phyloP scores from a whole-genome alignment of 1,140 invertebrate species.

The Lepidotrigona ventralis region DNA sequence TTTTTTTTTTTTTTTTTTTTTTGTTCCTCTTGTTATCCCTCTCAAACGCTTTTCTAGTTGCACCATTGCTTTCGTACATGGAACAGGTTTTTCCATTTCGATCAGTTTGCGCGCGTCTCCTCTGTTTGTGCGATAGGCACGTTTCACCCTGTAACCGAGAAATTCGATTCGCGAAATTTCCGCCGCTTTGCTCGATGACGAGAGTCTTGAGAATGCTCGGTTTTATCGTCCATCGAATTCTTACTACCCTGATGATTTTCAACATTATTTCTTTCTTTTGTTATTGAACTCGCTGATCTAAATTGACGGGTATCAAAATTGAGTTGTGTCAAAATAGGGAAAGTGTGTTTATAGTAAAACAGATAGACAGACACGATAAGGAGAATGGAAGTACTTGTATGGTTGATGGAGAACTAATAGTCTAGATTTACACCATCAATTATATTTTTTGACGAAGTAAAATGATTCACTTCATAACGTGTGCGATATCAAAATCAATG shows the following conservation, averaged over 20 bases:
- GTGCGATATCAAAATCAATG: too few relatives aligned
- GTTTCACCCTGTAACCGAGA: neutral
- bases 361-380: neutral
- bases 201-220: neutral
- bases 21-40: slow-evolving; percentile 11
- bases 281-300: neutral
- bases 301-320: neutral
- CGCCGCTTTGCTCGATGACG: neutral
- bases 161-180: slow-evolving; percentile 46
- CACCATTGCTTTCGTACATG: slow-evolving; percentile 54
- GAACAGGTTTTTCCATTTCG: slow-evolving; percentile 56
- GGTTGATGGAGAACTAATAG: too few relatives aligned
- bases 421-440: too few relatives aligned
- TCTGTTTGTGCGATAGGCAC: neutral
- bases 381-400: too few relatives aligned
- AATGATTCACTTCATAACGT: too few relatives aligned
- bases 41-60: slow-evolving; percentile 59
- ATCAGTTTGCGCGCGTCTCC: slow-evolving; percentile 12
- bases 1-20: neutral
- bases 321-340: neutral
- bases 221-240: neutral
- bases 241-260: neutral
- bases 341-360: neutral
- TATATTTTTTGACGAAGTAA: too few relatives aligned
- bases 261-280: too few relatives aligned